Evolutionary conservation across 2,797 vertebrate genomes (phyloP), one percentile per base, ranked within the genome.

Genomic region (Neomorphus geoffroyi): DNA sequence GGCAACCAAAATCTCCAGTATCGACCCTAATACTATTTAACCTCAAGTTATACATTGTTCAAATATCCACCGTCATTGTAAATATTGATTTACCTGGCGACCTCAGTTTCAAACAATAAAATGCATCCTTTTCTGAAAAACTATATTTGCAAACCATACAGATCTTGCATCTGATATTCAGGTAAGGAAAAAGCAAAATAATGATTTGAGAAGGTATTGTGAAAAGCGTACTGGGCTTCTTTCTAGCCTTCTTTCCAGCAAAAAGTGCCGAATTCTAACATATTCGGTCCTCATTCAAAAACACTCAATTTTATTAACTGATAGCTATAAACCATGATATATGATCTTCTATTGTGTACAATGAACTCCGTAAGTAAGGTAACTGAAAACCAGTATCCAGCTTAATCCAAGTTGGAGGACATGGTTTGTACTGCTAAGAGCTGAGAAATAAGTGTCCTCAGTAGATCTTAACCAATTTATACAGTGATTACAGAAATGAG

Each of bases 221-320:
- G 5, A 33, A 48, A 65, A 61, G 11, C 1, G 3, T 11, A 35
- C 39, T 37, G 17, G 0, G 0, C 13, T 41, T 14, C 13, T 28
- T 53, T 54, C 23, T 28, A 45, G 39, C 37, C 27, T 21, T 60
- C 27, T 24, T 65, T 30, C 33, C 62, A 65, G 32, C 6, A 75
- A 18, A 33, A 71, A 10, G 11, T 41, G 22, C 27, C 46, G 23
- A 51, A 35, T 53, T 51, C 9, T n/a, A 2, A 30, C 58, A 32
- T 33, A 53, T 70, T 45, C 33, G 41, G 19, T 71, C 12, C 9
- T 54, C 16, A 30, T 56, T 32, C 50, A n/a, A 35, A 60, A 70
- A 18, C 17, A 43, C 32, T 65, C 22, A 5, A 16, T 64, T 64
- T 45, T 39, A n/a, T 39, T 30, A 85, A 37, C 21, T 15, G 12